phyloP scores from a whole-genome alignment of 2,888 invertebrate species.

The Cryptosula pallasiana region DNA sequence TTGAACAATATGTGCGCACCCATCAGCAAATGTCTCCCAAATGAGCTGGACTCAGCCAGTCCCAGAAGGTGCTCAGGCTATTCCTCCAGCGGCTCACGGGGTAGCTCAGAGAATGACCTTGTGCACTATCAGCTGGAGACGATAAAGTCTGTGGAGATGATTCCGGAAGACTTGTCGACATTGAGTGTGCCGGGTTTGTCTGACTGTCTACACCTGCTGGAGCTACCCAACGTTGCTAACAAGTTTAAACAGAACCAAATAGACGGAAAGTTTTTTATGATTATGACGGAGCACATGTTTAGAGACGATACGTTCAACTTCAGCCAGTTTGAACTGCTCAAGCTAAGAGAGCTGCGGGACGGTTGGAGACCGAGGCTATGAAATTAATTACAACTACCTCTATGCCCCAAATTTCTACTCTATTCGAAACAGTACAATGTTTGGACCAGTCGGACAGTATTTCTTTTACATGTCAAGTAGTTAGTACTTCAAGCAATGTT shows the following conservation, averaged over 20 bases:
- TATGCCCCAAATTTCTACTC: no score
- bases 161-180: conserved; percentile 7
- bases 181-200: conserved; percentile 6
- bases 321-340: conserved; percentile 22
- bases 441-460: no score
- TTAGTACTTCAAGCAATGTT: no score
- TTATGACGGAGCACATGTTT: conserved; percentile 24
- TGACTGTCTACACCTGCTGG: conserved; percentile 13
- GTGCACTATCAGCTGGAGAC: conserved; percentile 18
- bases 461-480: no score
- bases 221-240: conserved; percentile 13
- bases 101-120: conserved; percentile 20
- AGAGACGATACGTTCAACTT: conserved; percentile 20
- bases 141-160: conserved; percentile 20
- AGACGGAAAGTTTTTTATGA: conserved; percentile 24
- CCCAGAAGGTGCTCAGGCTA: conserved; percentile 22
- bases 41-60: background rate
- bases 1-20: background rate
- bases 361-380: conserved; percentile 19
- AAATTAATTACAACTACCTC: no score
- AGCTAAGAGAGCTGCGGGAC: conserved; percentile 2
- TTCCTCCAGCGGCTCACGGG: conserved; percentile 7
- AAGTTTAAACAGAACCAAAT: conserved; percentile 24
- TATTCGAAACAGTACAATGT: no score
- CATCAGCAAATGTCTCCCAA: background rate